Conservation (phyloP, 2,888 invertebrate genomes). For the Agrochola macilenta region DNA sequence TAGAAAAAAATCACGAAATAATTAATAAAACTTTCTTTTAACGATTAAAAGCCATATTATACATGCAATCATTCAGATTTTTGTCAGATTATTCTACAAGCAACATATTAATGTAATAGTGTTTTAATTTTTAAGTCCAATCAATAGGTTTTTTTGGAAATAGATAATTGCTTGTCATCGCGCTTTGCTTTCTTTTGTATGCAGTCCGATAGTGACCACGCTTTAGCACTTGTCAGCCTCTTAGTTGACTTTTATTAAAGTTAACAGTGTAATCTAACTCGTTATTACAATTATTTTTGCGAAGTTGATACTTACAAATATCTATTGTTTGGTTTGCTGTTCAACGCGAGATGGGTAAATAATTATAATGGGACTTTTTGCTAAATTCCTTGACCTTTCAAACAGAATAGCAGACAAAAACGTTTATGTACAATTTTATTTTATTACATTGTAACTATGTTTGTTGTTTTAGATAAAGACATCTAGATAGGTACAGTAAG, state of each 20-base stretch:
- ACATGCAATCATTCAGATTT: too few relatives aligned
- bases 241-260: neutral
- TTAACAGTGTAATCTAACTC: neutral
- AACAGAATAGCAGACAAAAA: conserved; percentile 31
- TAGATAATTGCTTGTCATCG: too few relatives aligned
- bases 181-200: too few relatives aligned
- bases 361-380: conserved; percentile 40
- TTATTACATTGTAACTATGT: conserved; percentile 8
- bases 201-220: too few relatives aligned
- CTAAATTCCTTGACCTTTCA: conserved; percentile 39
- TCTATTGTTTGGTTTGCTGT: conserved; percentile 31
- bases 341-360: conserved; percentile 28
- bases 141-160: too few relatives aligned
- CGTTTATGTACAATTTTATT: conserved; percentile 17
- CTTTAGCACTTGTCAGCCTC: too few relatives aligned
- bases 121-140: too few relatives aligned
- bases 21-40: too few relatives aligned
- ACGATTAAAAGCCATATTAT: too few relatives aligned
- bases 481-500: neutral
- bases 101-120: too few relatives aligned
- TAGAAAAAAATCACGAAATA: too few relatives aligned
- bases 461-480: neutral
- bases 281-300: neutral
- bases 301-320: conserved; percentile 5
- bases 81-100: too few relatives aligned